A percentile compares a stretch with the other conserved stretches of the same genome.
These are phyloP conservation scores for Leptestheria dahalacensis DNA, from an alignment of 1,140 invertebrate genomes.

Conservation along the genomic window DNA sequence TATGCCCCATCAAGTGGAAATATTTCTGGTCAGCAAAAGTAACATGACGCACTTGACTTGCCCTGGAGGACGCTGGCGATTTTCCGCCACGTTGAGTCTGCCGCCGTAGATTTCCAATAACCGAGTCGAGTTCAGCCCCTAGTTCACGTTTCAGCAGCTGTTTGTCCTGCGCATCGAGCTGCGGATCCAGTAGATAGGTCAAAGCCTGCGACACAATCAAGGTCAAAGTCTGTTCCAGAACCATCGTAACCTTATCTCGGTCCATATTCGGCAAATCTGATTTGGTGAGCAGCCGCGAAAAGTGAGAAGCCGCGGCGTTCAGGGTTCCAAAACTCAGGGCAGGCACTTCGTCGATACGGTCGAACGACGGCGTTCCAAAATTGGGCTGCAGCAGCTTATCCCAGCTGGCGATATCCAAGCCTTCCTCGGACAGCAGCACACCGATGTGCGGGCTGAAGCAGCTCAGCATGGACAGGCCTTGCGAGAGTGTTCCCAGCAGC, in stretches of 20 bases:
- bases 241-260: neutral
- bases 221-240: constrained; percentile 21
- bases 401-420: neutral
- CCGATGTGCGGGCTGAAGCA: neutral
- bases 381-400: neutral
- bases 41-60: neutral
- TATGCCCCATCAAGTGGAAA: neutral
- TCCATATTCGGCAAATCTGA: neutral
- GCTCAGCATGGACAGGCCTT: constrained; percentile 5
- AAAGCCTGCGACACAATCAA: constrained; percentile 29
- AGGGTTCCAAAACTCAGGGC: constrained; percentile 2
- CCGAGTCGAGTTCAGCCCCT: constrained; percentile 26
- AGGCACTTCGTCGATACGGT: neutral
- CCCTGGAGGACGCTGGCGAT: neutral
- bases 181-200: constrained; percentile 25
- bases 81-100: neutral
- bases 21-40: neutral
- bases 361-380: constrained; percentile 1
- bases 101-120: neutral
- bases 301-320: constrained; percentile 4
- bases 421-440: constrained; percentile 3
- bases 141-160: constrained; percentile 30
- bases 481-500: neutral
- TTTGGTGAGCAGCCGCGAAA: neutral
- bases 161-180: constrained; percentile 25